These are phyloP conservation scores for Phthorimaea operculella DNA, from an alignment of 1,140 invertebrate genomes.

Conservation along the genomic window DNA sequence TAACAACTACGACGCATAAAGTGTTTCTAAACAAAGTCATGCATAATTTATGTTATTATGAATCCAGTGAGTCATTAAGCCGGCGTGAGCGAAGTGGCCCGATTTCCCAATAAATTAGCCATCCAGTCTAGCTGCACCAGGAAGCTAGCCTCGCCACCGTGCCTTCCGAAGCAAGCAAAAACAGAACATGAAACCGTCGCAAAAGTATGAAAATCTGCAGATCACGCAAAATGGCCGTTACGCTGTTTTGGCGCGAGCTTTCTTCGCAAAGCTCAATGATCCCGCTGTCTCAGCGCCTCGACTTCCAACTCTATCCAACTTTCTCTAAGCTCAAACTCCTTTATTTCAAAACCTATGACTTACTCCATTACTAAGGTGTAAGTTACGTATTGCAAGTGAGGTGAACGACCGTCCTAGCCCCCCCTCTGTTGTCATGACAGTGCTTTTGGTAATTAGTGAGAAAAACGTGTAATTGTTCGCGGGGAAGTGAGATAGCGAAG, in stretches of 20 bases:
- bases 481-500: neutral
- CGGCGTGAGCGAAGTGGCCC: conserved; percentile 45
- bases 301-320: no score
- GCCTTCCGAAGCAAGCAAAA: neutral
- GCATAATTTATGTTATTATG: neutral
- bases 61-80: neutral
- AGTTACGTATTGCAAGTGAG: conserved; percentile 25
- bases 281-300: conserved; percentile 32
- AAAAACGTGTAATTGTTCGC: conserved; percentile 42
- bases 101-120: conserved; percentile 60
- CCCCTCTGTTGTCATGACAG: conserved; percentile 14
- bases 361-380: no score
- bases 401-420: conserved; percentile 63
- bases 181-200: neutral
- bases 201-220: neutral
- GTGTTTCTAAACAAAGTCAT: neutral
- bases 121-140: conserved; percentile 55
- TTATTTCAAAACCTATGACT: no score
- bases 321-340: no score
- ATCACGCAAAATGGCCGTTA: conserved; percentile 16
- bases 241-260: conserved; percentile 37
- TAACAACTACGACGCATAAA: no score
- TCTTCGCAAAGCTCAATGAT: conserved; percentile 60
- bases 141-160: conserved; percentile 27
- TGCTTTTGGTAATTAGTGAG: conserved; percentile 58